A percentile compares a stretch with the other conserved stretches of the same genome.
phyloP scores from a whole-genome alignment of 37 sponge, comb jelly and placozoan species.

The Crambe crambe region DNA sequence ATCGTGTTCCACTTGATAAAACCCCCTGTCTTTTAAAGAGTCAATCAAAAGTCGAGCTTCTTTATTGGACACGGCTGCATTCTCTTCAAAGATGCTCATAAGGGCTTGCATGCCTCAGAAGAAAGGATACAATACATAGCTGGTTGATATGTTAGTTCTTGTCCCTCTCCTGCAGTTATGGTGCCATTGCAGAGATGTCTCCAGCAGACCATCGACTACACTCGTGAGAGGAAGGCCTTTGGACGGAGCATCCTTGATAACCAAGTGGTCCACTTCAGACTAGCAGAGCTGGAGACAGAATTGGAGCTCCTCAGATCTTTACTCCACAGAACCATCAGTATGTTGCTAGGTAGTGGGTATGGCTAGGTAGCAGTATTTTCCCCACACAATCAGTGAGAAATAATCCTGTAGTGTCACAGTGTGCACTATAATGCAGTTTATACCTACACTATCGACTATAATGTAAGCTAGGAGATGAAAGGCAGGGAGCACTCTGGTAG shows the following conservation, averaged over 20 bases:
- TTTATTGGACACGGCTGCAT: slow-evolving; percentile 76
- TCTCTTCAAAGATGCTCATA: slow-evolving; percentile 70
- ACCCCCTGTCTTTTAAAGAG: slow-evolving; percentile 73
- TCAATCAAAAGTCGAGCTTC: slow-evolving; percentile 64
- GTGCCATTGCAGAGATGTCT: slow-evolving; percentile 70
- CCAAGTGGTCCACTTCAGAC: slow-evolving; percentile 90
- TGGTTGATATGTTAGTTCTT: too few relatives aligned
- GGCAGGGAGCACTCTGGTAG: too few relatives aligned
- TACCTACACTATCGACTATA: too few relatives aligned
- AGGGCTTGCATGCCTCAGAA: too few relatives aligned
- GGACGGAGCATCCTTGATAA: slow-evolving; percentile 83
- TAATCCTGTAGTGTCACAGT: too few relatives aligned
- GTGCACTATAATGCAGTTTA: too few relatives aligned
- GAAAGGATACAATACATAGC: too few relatives aligned
- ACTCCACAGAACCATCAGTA: slow-evolving; percentile 71
- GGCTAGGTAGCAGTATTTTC: too few relatives aligned
- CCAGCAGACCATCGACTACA: slow-evolving; percentile 75
- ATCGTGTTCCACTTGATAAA: slow-evolving; percentile 90
- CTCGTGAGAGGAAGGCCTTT: slow-evolving; percentile 88
- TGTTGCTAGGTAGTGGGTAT: too few relatives aligned
- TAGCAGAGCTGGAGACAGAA: slow-evolving; percentile 93
- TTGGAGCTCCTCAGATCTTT: slow-evolving; percentile 84
- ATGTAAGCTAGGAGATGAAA: too few relatives aligned
- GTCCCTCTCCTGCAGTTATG: too few relatives aligned
- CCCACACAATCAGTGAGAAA: too few relatives aligned